Conservation (phyloP, 2,797 vertebrate genomes). For the Miichthys miiuy region DNA sequence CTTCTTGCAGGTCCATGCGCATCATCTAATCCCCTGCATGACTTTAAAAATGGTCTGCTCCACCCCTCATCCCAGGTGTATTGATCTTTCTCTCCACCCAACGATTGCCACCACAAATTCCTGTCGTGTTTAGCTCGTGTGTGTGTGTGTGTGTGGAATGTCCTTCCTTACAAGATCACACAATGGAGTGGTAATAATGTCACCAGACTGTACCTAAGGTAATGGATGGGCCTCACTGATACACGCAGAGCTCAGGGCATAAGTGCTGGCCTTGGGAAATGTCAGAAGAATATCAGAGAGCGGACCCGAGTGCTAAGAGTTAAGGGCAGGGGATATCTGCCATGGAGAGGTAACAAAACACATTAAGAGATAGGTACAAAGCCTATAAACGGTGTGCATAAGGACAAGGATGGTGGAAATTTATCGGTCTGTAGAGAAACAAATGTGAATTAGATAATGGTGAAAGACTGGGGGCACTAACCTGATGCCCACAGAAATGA, state of each 20-base stretch:
- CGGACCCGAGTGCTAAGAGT: conserved; percentile 26
- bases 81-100: conserved; percentile 68
- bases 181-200: conserved; percentile 74
- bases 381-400: conserved; percentile 31
- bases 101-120: conserved; percentile 51
- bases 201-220: conserved; percentile 67
- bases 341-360: conserved; percentile 52
- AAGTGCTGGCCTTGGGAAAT: conserved; percentile 70
- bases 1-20: conserved; percentile 42
- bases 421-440: conserved; percentile 40
- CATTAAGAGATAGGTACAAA: conserved; percentile 45
- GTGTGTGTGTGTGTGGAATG: conserved; percentile 30
- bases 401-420: conserved; percentile 32
- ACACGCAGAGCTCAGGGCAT: conserved; percentile 42
- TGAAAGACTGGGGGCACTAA: conserved; percentile 25
- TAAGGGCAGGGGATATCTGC: conserved; percentile 47
- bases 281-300: conserved; percentile 73
- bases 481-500: conserved; percentile 1
- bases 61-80: conserved; percentile 71
- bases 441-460: conserved; percentile 40
- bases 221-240: conserved; percentile 67
- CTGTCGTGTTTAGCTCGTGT: conserved; percentile 32
- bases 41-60: conserved; percentile 74
- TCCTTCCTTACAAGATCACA: conserved; percentile 70
- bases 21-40: conserved; percentile 52